Conservation (phyloP, 2,797 vertebrate species). For the Pipistrellus kuhlii region DNA sequence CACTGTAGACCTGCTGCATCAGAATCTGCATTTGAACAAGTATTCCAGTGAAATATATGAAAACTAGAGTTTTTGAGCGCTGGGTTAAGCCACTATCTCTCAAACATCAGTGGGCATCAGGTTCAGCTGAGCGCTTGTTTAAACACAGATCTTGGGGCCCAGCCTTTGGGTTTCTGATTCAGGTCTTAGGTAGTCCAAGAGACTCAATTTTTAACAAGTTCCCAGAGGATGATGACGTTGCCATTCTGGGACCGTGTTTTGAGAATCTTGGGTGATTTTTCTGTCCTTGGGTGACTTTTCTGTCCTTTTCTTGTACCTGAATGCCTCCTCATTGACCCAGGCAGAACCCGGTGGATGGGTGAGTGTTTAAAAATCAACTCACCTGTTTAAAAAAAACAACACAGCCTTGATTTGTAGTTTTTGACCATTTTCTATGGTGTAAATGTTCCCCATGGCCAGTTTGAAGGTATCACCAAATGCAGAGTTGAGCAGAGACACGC, state of each 20-base stretch:
- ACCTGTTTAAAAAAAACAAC: neutral
- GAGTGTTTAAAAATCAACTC: neutral
- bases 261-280: neutral
- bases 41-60: neutral
- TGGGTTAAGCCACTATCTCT: neutral
- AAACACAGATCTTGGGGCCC: neutral
- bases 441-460: neutral
- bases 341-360: neutral
- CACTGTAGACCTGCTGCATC: neutral
- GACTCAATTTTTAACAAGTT: neutral
- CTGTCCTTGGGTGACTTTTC: neutral
- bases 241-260: neutral
- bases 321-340: neutral
- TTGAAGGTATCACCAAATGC: neutral
- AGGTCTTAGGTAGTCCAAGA: neutral
- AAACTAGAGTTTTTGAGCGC: neutral
- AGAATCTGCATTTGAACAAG: neutral
- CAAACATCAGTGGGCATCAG: neutral
- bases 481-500: neutral
- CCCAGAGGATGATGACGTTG: neutral
- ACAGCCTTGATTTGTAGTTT: neutral
- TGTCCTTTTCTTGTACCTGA: neutral
- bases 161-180: neutral
- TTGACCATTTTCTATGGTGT: neutral
- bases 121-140: neutral